Evolutionary conservation across 1,140 invertebrate genomes (phyloP).

Genomic region (Diachasma alloeum): DNA sequence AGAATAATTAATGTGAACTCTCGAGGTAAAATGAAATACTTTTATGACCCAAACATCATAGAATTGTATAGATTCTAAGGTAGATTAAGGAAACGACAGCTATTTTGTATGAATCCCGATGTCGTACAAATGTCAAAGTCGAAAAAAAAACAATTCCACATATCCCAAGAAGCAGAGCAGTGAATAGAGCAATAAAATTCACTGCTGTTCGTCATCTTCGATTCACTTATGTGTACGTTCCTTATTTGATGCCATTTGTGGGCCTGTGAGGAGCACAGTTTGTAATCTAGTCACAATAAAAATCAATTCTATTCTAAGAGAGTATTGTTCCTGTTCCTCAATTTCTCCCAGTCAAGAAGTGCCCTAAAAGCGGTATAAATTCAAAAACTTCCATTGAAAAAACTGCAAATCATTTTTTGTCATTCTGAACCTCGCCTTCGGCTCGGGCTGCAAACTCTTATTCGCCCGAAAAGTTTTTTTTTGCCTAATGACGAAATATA

Average conservation of each 20-base stretch:
- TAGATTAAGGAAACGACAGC: constrained; percentile 52
- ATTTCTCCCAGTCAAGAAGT: no score
- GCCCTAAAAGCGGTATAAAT: no score
- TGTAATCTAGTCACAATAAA: constrained; percentile 67
- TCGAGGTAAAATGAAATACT: constrained; percentile 15
- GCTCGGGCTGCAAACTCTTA: no score
- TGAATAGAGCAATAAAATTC: constrained; percentile 4
- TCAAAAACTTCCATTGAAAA: no score
- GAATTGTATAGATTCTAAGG: constrained; percentile 50
- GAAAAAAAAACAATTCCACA: constrained; percentile 39
- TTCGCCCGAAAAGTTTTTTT: no score
- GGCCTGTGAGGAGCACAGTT: constrained; percentile 52
- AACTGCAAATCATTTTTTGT: no score
- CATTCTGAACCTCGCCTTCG: no score
- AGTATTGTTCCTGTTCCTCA: no score
- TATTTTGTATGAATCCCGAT: constrained; percentile 63
- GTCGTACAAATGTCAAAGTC: constrained; percentile 59
- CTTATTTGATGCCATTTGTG: constrained; percentile 53
- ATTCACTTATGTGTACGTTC: constrained; percentile 57
- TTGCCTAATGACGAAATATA: no score
- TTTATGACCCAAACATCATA: constrained; percentile 21
- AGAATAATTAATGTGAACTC: neutral
- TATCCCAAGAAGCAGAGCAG: neutral
- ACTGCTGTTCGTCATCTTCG: constrained; percentile 31
- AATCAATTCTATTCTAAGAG: constrained; percentile 62